Evolutionary conservation across 1,140 invertebrate species (phyloP).

Genomic region (Aethina tumida): DNA sequence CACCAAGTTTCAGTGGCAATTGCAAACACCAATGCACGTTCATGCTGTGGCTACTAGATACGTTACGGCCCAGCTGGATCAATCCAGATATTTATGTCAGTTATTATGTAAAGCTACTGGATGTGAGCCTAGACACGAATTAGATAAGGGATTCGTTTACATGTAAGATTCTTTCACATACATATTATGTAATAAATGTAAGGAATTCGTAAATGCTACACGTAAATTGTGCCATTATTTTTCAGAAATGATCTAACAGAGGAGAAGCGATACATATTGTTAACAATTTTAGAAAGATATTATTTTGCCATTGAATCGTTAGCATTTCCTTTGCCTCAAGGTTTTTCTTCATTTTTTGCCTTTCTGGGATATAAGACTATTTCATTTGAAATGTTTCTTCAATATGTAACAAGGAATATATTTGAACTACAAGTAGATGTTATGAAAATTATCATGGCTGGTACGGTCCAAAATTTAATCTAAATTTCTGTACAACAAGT

Average conservation of each 20-base stretch:
- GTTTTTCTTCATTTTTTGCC: conserved; percentile 78
- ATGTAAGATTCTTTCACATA: conserved; percentile 57
- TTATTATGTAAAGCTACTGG: conserved; percentile 57
- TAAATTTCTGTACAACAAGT: conserved; percentile 1
- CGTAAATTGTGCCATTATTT: conserved; percentile 18
- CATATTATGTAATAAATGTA: too few relatives aligned
- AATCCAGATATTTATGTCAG: conserved; percentile 63
- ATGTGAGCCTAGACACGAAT: conserved; percentile 52
- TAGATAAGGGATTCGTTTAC: conserved; percentile 63
- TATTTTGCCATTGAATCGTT: conserved; percentile 64
- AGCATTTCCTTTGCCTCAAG: conserved; percentile 73
- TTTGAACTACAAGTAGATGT: conserved; percentile 80
- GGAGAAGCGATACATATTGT: conserved; percentile 54
- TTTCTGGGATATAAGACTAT: conserved; percentile 71
- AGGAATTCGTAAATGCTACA: too few relatives aligned
- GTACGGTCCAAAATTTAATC: conserved; percentile 38
- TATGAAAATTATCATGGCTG: conserved; percentile 70
- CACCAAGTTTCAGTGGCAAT: conserved; percentile 36
- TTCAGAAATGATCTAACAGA: conserved; percentile 62
- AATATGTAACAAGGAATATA: conserved; percentile 69
- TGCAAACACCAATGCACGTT: conserved; percentile 59
- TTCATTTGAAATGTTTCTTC: conserved; percentile 63
- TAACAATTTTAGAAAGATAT: conserved; percentile 65
- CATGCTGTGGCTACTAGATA: conserved; percentile 72
- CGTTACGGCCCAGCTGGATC: conserved; percentile 66